These are phyloP conservation scores for Spizella passerina DNA, from an alignment of 2,797 vertebrate species.

Conservation along the genomic window DNA sequence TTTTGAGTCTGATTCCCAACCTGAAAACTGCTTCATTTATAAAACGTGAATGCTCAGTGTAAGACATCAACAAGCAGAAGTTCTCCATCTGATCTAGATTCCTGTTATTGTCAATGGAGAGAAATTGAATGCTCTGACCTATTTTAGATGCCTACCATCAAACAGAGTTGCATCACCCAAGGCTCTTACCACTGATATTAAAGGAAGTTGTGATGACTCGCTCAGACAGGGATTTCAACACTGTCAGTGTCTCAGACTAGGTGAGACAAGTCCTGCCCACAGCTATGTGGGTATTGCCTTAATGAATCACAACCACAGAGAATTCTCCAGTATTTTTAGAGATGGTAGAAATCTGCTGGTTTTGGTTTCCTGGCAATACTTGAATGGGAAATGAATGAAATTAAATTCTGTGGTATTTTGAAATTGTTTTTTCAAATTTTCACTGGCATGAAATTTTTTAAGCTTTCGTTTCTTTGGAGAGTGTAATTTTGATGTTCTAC, in stretches of 20 bases:
- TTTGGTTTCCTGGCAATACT: constrained; percentile 32
- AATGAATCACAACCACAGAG: constrained; percentile 49
- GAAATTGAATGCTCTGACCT: background rate
- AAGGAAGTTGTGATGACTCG: constrained; percentile 22
- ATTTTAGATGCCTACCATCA: constrained; percentile 9
- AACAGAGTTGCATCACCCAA: background rate
- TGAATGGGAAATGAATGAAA: constrained; percentile 35
- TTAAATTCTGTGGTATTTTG: constrained; percentile 17
- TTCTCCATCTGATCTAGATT: background rate
- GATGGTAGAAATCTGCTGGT: background rate
- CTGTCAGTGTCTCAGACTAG: constrained; percentile 32
- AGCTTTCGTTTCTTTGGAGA: background rate
- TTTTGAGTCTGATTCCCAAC: background rate
- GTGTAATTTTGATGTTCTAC: background rate
- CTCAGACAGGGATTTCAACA: constrained; percentile 53
- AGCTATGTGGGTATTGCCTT: constrained; percentile 35
- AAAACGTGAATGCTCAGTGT: background rate
- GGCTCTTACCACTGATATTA: background rate
- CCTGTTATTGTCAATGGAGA: background rate
- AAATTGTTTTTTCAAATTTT: background rate
- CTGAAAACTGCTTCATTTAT: background rate
- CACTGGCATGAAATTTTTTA: background rate
- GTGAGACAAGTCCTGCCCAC: constrained; percentile 56
- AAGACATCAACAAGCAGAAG: background rate
- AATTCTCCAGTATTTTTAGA: constrained; percentile 37